A percentile compares a stretch with the other conserved stretches of the same genome.
Evolutionary conservation across 2,797 vertebrate species (phyloP).

Genomic region (Sarcophilus harrisii): DNA sequence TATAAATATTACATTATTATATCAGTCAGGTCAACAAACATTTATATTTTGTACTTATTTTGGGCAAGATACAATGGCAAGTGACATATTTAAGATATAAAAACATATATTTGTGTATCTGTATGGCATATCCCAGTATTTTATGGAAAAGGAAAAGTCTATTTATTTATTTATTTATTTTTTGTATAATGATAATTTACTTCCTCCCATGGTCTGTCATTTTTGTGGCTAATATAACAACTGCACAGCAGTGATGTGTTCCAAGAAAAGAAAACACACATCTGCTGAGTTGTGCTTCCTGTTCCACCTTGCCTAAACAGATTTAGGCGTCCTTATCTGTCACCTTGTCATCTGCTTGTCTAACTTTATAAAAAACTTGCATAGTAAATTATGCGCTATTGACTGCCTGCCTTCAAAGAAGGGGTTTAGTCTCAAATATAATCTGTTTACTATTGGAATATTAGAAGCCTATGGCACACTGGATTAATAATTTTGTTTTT

Average conservation of each 20-base stretch:
- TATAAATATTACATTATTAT: neutral
- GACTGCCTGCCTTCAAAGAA: neutral
- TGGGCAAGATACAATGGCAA: neutral
- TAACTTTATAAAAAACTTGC: neutral
- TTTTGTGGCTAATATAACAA: conserved; percentile 41
- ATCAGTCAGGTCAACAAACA: neutral
- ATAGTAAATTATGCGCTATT: neutral
- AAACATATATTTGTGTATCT: neutral
- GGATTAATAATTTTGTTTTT: neutral
- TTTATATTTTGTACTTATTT: neutral
- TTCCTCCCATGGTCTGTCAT: neutral
- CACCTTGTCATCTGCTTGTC: conserved; percentile 34
- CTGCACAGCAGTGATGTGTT: conserved; percentile 24
- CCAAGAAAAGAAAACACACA: conserved; percentile 50
- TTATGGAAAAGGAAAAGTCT: neutral
- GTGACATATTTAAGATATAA: neutral
- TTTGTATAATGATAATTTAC: neutral
- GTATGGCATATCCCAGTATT: neutral
- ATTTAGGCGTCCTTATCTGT: conserved; percentile 46
- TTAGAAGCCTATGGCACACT: neutral
- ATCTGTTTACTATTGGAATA: neutral
- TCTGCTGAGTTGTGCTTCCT: conserved; percentile 31
- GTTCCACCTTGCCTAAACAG: conserved; percentile 33
- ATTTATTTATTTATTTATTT: too few relatives aligned
- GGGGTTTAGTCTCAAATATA: neutral